Base-by-base conservation (phyloP, 1,140 invertebrate genomes). In the Wasmannia auropunctata region DNA sequence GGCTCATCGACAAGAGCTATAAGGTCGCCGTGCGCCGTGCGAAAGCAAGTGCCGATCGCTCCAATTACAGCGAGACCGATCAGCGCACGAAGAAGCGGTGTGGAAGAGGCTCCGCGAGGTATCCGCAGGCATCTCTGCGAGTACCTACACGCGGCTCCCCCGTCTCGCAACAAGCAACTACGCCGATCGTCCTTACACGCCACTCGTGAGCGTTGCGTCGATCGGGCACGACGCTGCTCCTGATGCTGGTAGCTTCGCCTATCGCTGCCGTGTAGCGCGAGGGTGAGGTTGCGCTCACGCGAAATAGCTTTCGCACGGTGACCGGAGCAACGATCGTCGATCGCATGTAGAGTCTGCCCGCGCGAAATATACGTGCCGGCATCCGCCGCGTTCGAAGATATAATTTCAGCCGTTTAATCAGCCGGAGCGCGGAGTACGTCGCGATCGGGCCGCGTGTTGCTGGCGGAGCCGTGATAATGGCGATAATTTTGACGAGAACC, bases 31-130 rank as follows among this genome's bases (percentile, higher is more conserved):
- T 87, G 88, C 87, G 84, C 85, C 91, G 92, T 91, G 92, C 87
- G 91, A 92, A 93, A 93, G 92, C 93, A 92, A 92, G 92, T 92
- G 89, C 90, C 89, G 91, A 92, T 92, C 91, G 91, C 92, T 93
- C 92, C 91, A 93, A 93, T 93, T 92, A 92, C 92, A 88, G 56
- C 63, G 72, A 67, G 80, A 83, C 43, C 37, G 80, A 72, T 88
- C 69, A n/a, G 74, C 79, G 72, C 81, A 79, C 86, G 86, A 89
- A 63, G 70, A 87, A n/a, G n/a, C n/a, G n/a, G n/a, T n/a, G 76
- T 87, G 76, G 83, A 85, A 77, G 85, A 87, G 83, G 87, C 80
- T 67, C 72, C 72, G 60, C 77, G 31, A 79, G 85, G 85, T 86
- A 86, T 69, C 60, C 84, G 63, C 74, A 72, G 86, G 86, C 88